phyloP scores from a whole-genome alignment of 1,140 invertebrate genomes.

The Scaptomyza graminum region DNA sequence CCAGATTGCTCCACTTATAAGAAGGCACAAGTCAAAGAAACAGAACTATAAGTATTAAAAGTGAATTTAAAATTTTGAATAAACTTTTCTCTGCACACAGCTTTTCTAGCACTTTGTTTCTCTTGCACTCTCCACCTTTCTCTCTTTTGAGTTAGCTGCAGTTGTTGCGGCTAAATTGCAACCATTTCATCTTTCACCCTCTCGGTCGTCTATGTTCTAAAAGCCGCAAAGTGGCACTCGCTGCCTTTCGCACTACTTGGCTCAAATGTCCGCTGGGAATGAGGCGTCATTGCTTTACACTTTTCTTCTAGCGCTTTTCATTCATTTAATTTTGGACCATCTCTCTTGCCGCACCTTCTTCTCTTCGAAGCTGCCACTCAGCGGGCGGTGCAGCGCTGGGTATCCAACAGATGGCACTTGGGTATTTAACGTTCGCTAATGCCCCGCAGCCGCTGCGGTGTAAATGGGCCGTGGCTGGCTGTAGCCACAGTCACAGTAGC shows the following conservation, averaged over 20 bases:
- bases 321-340: conserved; percentile 73
- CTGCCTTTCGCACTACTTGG: conserved; percentile 38
- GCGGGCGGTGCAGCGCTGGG: background rate
- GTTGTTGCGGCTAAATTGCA: conserved; percentile 32
- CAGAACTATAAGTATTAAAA: conserved; percentile 47
- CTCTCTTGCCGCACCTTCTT: background rate
- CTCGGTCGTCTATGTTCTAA: conserved; percentile 22
- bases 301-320: conserved; percentile 77
- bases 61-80: conserved; percentile 80
- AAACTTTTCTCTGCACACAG: conserved; percentile 61
- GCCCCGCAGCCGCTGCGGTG: conserved; percentile 64
- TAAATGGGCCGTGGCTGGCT: conserved; percentile 72
- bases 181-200: background rate
- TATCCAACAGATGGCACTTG: conserved; percentile 67
- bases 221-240: conserved; percentile 62
- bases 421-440: conserved; percentile 82
- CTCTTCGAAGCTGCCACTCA: conserved; percentile 33
- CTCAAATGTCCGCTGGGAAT: conserved; percentile 61
- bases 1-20: conserved; percentile 46
- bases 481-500: conserved; percentile 23
- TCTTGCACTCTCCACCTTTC: background rate
- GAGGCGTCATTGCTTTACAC: conserved; percentile 81
- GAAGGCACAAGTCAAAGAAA: conserved; percentile 51
- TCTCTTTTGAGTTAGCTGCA: conserved; percentile 24
- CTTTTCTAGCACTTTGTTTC: conserved; percentile 26